These are phyloP conservation scores for Lymantria monacha DNA, from an alignment of 2,888 invertebrate genomes.

Conservation along the genomic window DNA sequence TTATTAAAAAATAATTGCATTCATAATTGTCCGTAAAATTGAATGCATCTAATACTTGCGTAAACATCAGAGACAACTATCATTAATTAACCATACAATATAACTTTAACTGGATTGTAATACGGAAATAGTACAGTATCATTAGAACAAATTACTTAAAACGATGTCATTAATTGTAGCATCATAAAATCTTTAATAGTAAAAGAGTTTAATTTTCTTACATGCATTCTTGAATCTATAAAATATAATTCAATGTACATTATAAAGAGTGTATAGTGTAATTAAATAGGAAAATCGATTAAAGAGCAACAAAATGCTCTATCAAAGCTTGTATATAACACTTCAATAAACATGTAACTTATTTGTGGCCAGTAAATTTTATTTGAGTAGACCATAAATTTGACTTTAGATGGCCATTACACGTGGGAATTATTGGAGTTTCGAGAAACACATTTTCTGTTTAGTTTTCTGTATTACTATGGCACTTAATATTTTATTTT, in stretches of 20 bases:
- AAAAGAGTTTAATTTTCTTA: neutral
- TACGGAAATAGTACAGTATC: neutral
- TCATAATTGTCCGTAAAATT: too few relatives aligned
- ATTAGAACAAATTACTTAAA: constrained; percentile 4
- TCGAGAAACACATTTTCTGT: constrained; percentile 9
- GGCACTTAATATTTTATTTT: neutral
- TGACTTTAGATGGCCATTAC: constrained; percentile 18
- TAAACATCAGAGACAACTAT: too few relatives aligned
- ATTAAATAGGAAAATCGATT: constrained; percentile 20
- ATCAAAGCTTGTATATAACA: constrained; percentile 20
- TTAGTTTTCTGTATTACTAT: neutral
- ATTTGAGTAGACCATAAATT: constrained; percentile 27
- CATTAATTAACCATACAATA: too few relatives aligned
- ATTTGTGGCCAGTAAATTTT: constrained; percentile 32
- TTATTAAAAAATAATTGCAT: too few relatives aligned
- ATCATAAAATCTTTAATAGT: neutral
- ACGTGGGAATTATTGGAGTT: constrained; percentile 21
- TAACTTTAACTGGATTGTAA: too few relatives aligned
- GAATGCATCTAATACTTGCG: too few relatives aligned
- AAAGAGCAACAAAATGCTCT: constrained; percentile 31
- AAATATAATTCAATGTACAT: constrained; percentile 7
- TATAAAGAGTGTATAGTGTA: constrained; percentile 4
- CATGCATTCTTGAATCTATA: neutral
- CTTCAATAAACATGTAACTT: constrained; percentile 27
- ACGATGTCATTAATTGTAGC: neutral